Conservation (phyloP, 2,113 vertebrate species). For the Mastomys natalensis region DNA sequence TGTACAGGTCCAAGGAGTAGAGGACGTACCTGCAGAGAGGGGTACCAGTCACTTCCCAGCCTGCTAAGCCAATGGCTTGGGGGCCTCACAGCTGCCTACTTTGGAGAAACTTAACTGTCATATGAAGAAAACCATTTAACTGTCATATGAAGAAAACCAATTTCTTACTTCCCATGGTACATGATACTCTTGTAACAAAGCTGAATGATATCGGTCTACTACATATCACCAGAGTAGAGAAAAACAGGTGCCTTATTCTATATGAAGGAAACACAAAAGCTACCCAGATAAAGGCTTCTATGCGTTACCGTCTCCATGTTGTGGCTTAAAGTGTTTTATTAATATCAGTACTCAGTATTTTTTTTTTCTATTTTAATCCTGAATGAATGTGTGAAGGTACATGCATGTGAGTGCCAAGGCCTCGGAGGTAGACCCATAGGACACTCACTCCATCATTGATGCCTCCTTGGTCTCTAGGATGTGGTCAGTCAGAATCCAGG, state of each 20-base stretch:
- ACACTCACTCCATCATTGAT: slow-evolving; percentile 92
- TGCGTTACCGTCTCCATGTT: neutral
- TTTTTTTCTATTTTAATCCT: neutral
- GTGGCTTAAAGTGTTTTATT: neutral
- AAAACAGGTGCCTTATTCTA: too few relatives aligned
- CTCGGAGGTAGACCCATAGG: neutral
- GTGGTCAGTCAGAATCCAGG: slow-evolving; percentile 99
- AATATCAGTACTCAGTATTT: neutral
- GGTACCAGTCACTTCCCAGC: neutral
- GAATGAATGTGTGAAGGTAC: neutral
- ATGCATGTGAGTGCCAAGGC: too few relatives aligned
- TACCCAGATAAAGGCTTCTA: neutral
- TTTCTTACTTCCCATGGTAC: neutral
- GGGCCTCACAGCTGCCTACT: neutral
- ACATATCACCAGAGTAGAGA: rapidly evolving
- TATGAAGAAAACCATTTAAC: neutral
- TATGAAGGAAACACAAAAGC: rapidly evolving
- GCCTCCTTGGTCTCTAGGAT: slow-evolving; percentile 92
- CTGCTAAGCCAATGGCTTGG: rapidly evolving
- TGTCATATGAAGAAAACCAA: neutral
- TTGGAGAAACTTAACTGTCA: neutral
- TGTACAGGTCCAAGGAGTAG: slow-evolving; percentile 94
- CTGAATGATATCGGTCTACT: rapidly evolving
- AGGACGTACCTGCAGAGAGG: slow-evolving; percentile 90
- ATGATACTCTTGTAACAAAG: rapidly evolving